Base-by-base conservation (phyloP, 64 coral and sea anemone genomes). In the Exaiptasia diaphana region DNA sequence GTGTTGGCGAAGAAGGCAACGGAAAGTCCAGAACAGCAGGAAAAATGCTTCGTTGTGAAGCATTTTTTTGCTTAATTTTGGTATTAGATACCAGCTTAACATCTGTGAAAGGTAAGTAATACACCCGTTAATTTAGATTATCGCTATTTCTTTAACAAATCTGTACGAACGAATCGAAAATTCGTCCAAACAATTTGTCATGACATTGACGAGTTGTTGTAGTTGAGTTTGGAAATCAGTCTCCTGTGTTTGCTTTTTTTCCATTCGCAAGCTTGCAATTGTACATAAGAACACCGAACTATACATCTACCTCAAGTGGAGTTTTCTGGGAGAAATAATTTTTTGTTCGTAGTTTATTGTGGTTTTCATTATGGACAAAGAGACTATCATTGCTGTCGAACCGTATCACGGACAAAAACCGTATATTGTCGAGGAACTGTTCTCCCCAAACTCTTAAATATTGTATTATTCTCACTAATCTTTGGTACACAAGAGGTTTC, bases 291-390 rank as follows among this genome's bases (percentile, higher is more conserved):
- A n/a, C n/a, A n/a, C n/a, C n/a, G n/a, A n/a, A n/a, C n/a, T n/a
- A n/a, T n/a, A n/a, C n/a, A n/a, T 65, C 21, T 65, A 4, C 14
- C 61, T 35, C 26, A 15, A 10, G 61, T 15, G 13, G 13, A 35
- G 10, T 35, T 35, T 2, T 38, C 32, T 35, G 30, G 4, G n/a
- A 12, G 38, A 65, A 35, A 18, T 35, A 65, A 65, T 35, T 17
- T 65, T 65, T 35, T 65, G 32, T 5, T 38, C n/a, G 61, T 65
- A 65, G 61, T 65, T 65, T 65, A 65, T 28, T 65, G 61, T 65
- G 32, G 61, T 65, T 65, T 28, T 28, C 38, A 65, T 65, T 65
- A 28, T 35, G 12, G 61, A 13, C 61, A 65, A 65, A 35, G 32
- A 65, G 61, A n/a, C 61, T 65, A 13, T 32, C 32, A 65, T 13